Conservation (phyloP, 2,888 invertebrate species). For the Tipula vernalis region DNA sequence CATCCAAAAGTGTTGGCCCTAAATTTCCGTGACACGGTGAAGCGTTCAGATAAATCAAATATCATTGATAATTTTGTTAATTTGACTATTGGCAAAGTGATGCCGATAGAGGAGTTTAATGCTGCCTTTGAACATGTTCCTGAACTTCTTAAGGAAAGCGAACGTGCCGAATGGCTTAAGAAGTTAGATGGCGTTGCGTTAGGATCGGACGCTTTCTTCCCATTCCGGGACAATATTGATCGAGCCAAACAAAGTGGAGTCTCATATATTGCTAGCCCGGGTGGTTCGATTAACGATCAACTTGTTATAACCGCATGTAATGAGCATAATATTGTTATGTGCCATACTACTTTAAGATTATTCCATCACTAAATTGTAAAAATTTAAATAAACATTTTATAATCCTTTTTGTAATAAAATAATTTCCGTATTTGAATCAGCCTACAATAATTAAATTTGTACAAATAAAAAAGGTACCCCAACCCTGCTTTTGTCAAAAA, state of each 20-base stretch:
- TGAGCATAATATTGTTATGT: constrained; percentile 74
- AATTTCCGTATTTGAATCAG: background rate
- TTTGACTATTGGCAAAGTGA: constrained; percentile 79
- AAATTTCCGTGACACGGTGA: constrained; percentile 74
- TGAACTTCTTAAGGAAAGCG: constrained; percentile 50
- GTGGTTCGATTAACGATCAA: constrained; percentile 88
- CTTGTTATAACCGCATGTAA: constrained; percentile 84
- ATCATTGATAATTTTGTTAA: constrained; percentile 91
- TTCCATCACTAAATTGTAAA: constrained; percentile 69
- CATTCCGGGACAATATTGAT: constrained; percentile 95
- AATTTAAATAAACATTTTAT: constrained; percentile 5
- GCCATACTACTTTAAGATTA: constrained; percentile 79
- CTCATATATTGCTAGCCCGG: constrained; percentile 81
- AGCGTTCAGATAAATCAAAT: constrained; percentile 87
- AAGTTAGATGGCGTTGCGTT: constrained; percentile 68
- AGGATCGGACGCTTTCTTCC: constrained; percentile 96
- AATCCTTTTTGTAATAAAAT: background rate
- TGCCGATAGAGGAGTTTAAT: constrained; percentile 63
- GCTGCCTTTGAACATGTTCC: constrained; percentile 51
- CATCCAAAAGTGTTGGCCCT: constrained; percentile 75
- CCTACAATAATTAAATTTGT: background rate
- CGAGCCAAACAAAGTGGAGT: constrained; percentile 87
- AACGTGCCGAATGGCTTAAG: constrained; percentile 54
- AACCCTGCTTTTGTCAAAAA: background rate
- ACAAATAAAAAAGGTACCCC: background rate